Conservation (phyloP, 2,888 invertebrate genomes). For the Hyles lineata region DNA sequence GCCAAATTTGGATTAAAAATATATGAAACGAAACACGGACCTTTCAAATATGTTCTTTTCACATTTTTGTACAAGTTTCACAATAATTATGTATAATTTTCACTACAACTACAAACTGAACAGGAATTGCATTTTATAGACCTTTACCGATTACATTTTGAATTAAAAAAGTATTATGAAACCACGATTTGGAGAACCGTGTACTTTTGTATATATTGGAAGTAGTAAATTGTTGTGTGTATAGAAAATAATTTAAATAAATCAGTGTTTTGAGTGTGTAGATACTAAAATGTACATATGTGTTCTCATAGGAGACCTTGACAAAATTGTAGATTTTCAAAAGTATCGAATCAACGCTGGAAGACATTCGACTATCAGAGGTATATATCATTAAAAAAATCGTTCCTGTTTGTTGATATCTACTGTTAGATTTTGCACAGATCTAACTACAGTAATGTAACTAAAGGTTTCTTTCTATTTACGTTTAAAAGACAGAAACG, state of each 20-base stretch:
- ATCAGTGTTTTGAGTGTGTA: constrained; percentile 82
- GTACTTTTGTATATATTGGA: constrained; percentile 71
- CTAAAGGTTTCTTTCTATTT: too few relatives aligned
- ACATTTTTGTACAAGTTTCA: not conserved
- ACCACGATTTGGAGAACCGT: constrained; percentile 17
- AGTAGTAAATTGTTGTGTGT: constrained; percentile 79
- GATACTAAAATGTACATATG: constrained; percentile 63
- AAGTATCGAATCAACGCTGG: not conserved
- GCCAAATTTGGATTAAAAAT: constrained; percentile 22
- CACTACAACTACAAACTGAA: constrained; percentile 12
- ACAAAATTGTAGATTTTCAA: constrained; percentile 27
- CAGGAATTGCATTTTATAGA: constrained; percentile 25
- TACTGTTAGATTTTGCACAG: not conserved
- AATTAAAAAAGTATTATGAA: not conserved
- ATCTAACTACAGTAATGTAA: too few relatives aligned
- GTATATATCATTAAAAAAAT: not conserved
- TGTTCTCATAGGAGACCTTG: constrained; percentile 29
- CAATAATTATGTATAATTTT: constrained; percentile 23
- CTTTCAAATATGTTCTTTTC: not conserved
- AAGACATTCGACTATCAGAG: not conserved
- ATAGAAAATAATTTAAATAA: constrained; percentile 73
- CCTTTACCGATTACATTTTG: constrained; percentile 6
- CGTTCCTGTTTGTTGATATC: not conserved
- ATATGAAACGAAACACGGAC: not conserved
- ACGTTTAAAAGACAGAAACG: too few relatives aligned